Base-by-base conservation (phyloP, 2,113 vertebrate species). In the Tragulus kanchil region DNA sequence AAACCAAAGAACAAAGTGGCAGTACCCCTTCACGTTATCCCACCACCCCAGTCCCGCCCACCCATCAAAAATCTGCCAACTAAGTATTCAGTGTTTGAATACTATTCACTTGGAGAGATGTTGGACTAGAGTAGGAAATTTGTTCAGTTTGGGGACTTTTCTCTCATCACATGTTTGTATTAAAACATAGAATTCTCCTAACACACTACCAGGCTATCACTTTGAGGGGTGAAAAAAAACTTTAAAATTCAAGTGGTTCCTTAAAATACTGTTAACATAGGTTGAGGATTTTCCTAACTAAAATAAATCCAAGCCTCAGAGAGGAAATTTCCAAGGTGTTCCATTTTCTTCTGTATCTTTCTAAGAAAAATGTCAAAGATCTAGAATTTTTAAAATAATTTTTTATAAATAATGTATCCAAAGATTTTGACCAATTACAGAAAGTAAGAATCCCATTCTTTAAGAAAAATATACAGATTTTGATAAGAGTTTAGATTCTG, bases 361-460 rank as follows among this genome's bases (percentile, higher is more conserved):
- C 65, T 71, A 28, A 96, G 26, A 96, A 96, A 98, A 97, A 85
- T 92, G 25, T 91, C 95, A 79, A 94, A 97, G 84, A 94, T 82
- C 26, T 85, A 85, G 65, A 92, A 89, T 78, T 90, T 97, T 97
- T 90, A 13, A 97, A 98, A 83, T 92, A 86, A 48, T 13, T 88
- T 95, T 98, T 98, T 98, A 98, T 98, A 97, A 97, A 97, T 82
- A 97, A 97, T 58, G 58, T 97, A 97, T 94, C 92, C 85, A 96
- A 97, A 97, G 64, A 97, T 93, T 96, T 88, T 78, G 71, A 90
- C 75, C 94, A 48, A 94, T 9, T 82, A 75, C 89, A 93, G 84
- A 91, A 95, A 95, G 81, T 77, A 95, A 93, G 94, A 97, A 97
- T 92, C 75, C 81, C 69, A 88, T 31, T 64, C 50, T 59, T 81